Evolutionary conservation across 2,797 vertebrate genomes (phyloP).

Genomic region (Spea hammondii): DNA sequence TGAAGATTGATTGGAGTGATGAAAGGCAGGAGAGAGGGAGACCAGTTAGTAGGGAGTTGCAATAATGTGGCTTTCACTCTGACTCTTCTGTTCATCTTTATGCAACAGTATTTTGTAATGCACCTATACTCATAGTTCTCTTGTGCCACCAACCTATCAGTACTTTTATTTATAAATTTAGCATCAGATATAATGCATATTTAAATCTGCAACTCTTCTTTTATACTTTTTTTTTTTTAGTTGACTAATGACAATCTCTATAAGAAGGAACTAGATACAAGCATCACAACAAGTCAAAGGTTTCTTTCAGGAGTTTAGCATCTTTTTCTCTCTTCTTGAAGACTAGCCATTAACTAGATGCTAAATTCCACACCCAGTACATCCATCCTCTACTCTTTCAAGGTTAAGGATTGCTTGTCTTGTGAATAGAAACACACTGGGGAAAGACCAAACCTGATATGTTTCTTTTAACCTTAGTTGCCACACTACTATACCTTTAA

Average conservation of each 20-base stretch:
- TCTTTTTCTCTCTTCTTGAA: neutral
- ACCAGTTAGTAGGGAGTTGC: neutral
- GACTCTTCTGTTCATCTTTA: neutral
- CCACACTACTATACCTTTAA: too few relatives aligned
- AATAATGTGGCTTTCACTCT: neutral
- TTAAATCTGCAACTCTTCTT: too few relatives aligned
- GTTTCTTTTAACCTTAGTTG: too few relatives aligned
- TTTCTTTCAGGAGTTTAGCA: neutral
- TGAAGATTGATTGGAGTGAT: too few relatives aligned
- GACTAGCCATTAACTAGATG: constrained; percentile 1
- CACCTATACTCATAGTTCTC: neutral
- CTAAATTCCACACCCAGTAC: constrained; percentile 1
- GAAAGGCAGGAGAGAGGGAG: too few relatives aligned
- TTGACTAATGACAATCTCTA: too few relatives aligned
- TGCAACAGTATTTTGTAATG: neutral
- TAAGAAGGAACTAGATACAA: neutral
- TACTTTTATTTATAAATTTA: neutral
- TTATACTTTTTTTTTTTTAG: too few relatives aligned
- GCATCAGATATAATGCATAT: neutral
- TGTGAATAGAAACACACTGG: neutral
- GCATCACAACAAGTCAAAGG: neutral
- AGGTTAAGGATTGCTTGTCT: neutral
- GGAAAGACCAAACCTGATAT: neutral
- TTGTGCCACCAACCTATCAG: neutral
- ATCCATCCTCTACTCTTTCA: constrained; percentile 1